Evolutionary conservation across 2,888 invertebrate species (phyloP).

Genomic region (Neoscelio sp.): DNA sequence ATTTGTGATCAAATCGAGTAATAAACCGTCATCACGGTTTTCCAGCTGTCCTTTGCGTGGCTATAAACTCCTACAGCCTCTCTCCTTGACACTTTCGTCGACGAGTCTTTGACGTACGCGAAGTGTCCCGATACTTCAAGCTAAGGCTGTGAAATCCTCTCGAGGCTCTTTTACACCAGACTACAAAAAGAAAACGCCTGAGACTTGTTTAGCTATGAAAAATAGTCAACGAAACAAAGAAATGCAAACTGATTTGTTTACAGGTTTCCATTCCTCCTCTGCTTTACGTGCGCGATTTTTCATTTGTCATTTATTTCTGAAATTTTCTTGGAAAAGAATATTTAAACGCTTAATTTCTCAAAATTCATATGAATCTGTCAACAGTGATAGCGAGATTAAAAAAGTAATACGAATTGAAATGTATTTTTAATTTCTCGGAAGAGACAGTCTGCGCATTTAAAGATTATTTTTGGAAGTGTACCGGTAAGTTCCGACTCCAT

Average conservation of each 20-base stretch:
- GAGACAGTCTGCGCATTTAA: conserved; percentile 18
- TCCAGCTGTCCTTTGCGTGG: conserved; percentile 44
- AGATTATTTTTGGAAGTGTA: conserved; percentile 37
- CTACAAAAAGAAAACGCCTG: conserved; percentile 50
- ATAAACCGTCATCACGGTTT: conserved; percentile 45
- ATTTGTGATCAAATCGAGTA: conserved; percentile 42
- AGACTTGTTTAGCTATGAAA: conserved; percentile 24
- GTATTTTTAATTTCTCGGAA: conserved; percentile 55
- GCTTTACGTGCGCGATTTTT: background rate
- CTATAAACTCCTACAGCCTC: conserved; percentile 48
- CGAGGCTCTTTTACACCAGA: conserved; percentile 29
- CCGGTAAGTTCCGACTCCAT: conserved; percentile 14
- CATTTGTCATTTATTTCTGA: background rate
- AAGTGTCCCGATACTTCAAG: conserved; percentile 37
- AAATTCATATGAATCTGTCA: conserved; percentile 23
- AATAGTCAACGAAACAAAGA: conserved; percentile 28
- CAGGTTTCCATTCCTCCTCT: background rate
- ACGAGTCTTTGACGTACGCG: conserved; percentile 39
- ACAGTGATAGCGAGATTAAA: conserved; percentile 7
- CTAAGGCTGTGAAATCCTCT: conserved; percentile 18
- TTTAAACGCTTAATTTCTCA: conserved; percentile 26
- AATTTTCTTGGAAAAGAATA: conserved; percentile 14
- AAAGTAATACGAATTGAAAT: conserved; percentile 42
- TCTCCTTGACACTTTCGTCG: conserved; percentile 44
- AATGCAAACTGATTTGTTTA: conserved; percentile 15